Evolutionary conservation across 2,113 vertebrate species (phyloP).

Genomic region (Bubo blakistoni): DNA sequence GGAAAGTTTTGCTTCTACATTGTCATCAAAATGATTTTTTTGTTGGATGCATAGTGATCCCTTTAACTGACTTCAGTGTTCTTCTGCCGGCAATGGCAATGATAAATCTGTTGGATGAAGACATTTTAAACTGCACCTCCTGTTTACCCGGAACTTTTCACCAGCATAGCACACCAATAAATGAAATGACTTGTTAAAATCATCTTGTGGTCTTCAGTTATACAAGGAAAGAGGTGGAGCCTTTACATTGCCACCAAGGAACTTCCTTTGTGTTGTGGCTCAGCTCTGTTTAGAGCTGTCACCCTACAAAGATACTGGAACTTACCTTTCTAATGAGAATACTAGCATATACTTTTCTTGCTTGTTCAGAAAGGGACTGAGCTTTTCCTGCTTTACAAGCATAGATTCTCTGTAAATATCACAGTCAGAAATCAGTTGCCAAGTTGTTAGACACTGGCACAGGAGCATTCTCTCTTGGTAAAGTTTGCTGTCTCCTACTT

Average conservation of each 20-base stretch:
- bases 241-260: not conserved
- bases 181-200: not conserved
- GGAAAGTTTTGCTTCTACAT: not conserved
- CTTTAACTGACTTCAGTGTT: not conserved
- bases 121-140: not conserved
- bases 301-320: not conserved
- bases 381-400: not conserved
- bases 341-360: not conserved
- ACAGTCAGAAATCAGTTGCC: not conserved
- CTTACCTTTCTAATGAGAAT: not conserved
- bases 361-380: not conserved
- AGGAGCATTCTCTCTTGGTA: not conserved
- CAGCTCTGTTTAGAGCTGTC: not conserved
- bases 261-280: not conserved
- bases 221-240: not conserved
- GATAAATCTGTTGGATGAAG: not conserved
- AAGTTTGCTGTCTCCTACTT: not conserved
- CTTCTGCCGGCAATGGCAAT: not conserved
- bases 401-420: not conserved
- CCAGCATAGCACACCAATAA: not conserved
- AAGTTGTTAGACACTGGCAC: not conserved
- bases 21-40: not conserved
- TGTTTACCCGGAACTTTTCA: not conserved
- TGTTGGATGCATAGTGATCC: not conserved
- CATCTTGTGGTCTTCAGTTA: not conserved